A percentile compares a stretch with the other conserved stretches of the same genome.
phyloP scores from a whole-genome alignment of 2,113 vertebrate genomes.

The Centropus unirufus region DNA sequence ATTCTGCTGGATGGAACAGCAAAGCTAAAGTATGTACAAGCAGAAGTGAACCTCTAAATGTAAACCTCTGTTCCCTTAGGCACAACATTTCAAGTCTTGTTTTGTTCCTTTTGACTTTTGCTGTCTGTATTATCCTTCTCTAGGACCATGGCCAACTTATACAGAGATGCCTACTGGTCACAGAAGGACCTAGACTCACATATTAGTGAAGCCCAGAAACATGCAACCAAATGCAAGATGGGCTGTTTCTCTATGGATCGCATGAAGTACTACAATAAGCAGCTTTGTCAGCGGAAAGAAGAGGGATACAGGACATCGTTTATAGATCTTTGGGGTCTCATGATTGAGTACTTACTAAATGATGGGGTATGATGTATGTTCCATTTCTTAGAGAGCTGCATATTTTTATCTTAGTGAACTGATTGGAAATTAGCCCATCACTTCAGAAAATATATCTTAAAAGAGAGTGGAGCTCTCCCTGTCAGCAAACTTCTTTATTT shows the following conservation, averaged over 20 bases:
- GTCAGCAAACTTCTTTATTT: neutral
- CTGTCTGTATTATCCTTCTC: neutral
- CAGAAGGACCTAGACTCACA: slow-evolving; percentile 73
- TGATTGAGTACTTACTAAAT: slow-evolving; percentile 80
- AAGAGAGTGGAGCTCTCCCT: neutral
- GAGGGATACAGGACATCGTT: slow-evolving; percentile 81
- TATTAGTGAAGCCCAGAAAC: slow-evolving; percentile 76
- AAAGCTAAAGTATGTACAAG: neutral
- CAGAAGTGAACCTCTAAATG: neutral
- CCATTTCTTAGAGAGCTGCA: neutral
- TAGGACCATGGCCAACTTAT: slow-evolving; percentile 86
- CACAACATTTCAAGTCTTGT: neutral
- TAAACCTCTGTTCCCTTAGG: neutral
- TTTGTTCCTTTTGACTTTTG: neutral
- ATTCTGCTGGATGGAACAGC: neutral
- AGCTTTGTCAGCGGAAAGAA: slow-evolving; percentile 74
- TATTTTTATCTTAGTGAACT: neutral
- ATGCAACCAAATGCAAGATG: slow-evolving; percentile 75
- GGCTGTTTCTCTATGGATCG: slow-evolving; percentile 75
- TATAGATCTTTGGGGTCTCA: slow-evolving; percentile 86
- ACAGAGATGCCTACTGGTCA: slow-evolving; percentile 85
- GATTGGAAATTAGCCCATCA: neutral
- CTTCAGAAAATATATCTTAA: neutral
- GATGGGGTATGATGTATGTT: slow-evolving; percentile 77
- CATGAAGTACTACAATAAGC: slow-evolving; percentile 76